Conservation (phyloP, 2,797 vertebrate genomes). For the Hipposideros larvatus region DNA sequence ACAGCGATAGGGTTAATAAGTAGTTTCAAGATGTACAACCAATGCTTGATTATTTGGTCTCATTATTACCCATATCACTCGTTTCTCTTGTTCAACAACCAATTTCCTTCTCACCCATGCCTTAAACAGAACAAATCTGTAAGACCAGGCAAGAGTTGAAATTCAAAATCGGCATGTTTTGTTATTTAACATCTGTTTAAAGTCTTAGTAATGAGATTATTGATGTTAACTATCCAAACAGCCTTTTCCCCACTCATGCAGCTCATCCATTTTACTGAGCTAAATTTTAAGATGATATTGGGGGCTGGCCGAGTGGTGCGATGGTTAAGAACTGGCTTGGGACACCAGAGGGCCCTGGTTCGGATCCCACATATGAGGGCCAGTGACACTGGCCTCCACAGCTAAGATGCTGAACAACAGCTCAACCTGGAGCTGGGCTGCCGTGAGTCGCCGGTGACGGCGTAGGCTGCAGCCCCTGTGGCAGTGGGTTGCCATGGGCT, state of each 20-base stretch:
- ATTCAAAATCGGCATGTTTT: not conserved
- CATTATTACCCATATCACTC: rapidly evolving
- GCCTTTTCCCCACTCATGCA: not conserved
- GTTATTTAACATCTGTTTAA: not conserved
- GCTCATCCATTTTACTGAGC: not conserved
- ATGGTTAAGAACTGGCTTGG: too few relatives aligned
- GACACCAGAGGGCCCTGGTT: too few relatives aligned
- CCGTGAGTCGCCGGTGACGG: too few relatives aligned
- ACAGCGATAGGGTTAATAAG: not conserved
- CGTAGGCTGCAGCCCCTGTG: too few relatives aligned
- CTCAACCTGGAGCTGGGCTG: too few relatives aligned
- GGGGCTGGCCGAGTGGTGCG: too few relatives aligned
- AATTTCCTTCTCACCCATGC: not conserved
- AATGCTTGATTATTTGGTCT: not conserved
- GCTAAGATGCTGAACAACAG: too few relatives aligned
- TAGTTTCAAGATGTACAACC: not conserved
- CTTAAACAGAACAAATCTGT: not conserved
- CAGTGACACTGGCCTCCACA: too few relatives aligned
- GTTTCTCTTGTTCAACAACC: not conserved
- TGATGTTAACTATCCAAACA: not conserved
- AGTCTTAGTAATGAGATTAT: not conserved
- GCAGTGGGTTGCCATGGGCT: too few relatives aligned
- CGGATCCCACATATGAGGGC: too few relatives aligned
- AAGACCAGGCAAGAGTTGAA: not conserved
- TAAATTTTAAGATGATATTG: not conserved